A percentile compares a stretch with the other conserved stretches of the same genome.
Conservation (phyloP, 1,140 invertebrate genomes). For the Monomorium pharaonis region DNA sequence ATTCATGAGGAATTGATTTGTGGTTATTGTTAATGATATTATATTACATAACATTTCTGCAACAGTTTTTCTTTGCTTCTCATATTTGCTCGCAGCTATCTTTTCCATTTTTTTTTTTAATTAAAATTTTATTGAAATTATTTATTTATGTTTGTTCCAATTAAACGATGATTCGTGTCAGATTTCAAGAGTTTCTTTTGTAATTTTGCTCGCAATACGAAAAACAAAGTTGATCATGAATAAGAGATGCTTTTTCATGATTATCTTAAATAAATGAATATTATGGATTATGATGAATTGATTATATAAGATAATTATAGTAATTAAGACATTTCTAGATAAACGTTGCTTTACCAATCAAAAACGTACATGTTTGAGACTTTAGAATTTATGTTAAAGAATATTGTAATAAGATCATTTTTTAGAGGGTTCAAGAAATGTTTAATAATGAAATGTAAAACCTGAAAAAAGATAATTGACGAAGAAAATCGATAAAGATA, state of each 20-base stretch:
- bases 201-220: background rate
- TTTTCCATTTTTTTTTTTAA: too few relatives aligned
- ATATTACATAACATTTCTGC: background rate
- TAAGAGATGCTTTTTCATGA: background rate
- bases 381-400: background rate
- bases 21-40: background rate
- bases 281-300: background rate
- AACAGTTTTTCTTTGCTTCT: background rate
- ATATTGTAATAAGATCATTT: background rate
- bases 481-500: too few relatives aligned
- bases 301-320: background rate
- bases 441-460: background rate
- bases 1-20: slow-evolving; percentile 14
- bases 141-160: background rate
- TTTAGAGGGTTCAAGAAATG: background rate
- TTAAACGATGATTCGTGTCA: background rate
- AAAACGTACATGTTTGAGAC: background rate
- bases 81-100: background rate
- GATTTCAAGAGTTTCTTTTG: background rate
- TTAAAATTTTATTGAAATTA: background rate
- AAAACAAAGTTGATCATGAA: background rate
- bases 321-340: background rate
- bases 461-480: background rate
- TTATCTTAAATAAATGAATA: background rate
- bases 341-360: background rate